Evolutionary conservation across 2,888 invertebrate genomes (phyloP), one percentile per base, ranked within the genome.

Genomic region (Lysandra coridon): DNA sequence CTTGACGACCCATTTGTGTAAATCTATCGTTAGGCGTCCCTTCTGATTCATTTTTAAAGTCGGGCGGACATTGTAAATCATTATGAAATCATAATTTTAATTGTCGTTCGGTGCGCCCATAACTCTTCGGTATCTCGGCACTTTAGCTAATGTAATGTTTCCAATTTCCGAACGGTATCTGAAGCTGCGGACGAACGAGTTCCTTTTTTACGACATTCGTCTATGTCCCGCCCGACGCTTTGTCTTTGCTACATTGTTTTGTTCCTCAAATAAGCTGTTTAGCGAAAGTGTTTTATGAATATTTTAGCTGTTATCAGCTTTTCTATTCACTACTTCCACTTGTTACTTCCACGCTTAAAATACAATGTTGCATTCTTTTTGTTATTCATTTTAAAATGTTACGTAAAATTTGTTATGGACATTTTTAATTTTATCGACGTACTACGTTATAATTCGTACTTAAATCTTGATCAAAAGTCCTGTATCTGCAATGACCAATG

Each of bases 141-240:
- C 86, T 85, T 86, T 85, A 84, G 84, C 89, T 92, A 92, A 92
- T 91, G 89, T 88, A 87, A 85, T 89, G 86, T 89, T 92, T 92
- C 91, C 93, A 93, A 94, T 93, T 93, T 93, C 93, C 92, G 90
- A 88, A 84, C 83, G 84, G 49, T 84, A 62, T 57, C 37, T 37
- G 74, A 14, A 73, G 83, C 84, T 84, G 83, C 83, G 84, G 84
- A 85, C 84, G 83, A 85, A 83, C 81, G 85, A 83, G 84, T 87
- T 88, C 86, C 87, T 91, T 92, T 91, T 92, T 92, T 89, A 87
- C 87, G 85, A 87, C 92, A 92, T 92, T 90, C 88, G 89, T 93
- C 92, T 92, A 89, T 91, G 92, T 92, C 91, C 88, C 87, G 89
- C 88, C 88, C 86, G 88, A 89, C 87, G 87, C 88, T 89, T 89